Conservation (phyloP, 2,797 vertebrate species). For the Spinibarbus caldwelli region DNA sequence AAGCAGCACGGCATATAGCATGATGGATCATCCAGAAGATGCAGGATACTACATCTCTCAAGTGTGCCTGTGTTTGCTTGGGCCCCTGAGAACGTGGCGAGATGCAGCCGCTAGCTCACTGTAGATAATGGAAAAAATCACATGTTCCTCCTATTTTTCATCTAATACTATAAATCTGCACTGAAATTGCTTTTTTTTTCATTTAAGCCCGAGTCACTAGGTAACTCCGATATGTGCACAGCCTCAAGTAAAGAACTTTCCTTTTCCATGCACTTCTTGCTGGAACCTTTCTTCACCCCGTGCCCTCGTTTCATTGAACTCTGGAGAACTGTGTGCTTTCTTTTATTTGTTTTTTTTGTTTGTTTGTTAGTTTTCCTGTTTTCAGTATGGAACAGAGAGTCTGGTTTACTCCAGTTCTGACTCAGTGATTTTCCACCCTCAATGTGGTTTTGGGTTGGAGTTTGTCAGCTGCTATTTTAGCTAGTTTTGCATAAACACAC, state of each 20-base stretch:
- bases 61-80: constrained; percentile 55
- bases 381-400: constrained; percentile 8
- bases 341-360: neutral
- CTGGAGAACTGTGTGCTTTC: neutral
- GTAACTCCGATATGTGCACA: constrained; percentile 6
- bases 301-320: constrained; percentile 53
- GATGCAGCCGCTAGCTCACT: constrained; percentile 58
- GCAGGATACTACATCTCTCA: constrained; percentile 65
- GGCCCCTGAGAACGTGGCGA: constrained; percentile 58
- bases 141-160: constrained; percentile 43
- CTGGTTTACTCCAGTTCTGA: constrained; percentile 16
- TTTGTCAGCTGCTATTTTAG: constrained; percentile 52
- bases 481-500: constrained; percentile 71
- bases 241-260: constrained; percentile 61
- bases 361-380: constrained; percentile 14
- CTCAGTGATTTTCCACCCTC: constrained; percentile 69
- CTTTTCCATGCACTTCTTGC: constrained; percentile 19
- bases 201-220: constrained; percentile 6
- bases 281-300: constrained; percentile 44
- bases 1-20: constrained; percentile 66
- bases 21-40: constrained; percentile 74
- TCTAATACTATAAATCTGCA: constrained; percentile 66
- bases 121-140: constrained; percentile 55
- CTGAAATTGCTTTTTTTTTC: constrained; percentile 62
- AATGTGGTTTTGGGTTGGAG: constrained; percentile 53